Evolutionary conservation across 1,140 invertebrate genomes (phyloP).

Genomic region (Drosophila tsacasi): DNA sequence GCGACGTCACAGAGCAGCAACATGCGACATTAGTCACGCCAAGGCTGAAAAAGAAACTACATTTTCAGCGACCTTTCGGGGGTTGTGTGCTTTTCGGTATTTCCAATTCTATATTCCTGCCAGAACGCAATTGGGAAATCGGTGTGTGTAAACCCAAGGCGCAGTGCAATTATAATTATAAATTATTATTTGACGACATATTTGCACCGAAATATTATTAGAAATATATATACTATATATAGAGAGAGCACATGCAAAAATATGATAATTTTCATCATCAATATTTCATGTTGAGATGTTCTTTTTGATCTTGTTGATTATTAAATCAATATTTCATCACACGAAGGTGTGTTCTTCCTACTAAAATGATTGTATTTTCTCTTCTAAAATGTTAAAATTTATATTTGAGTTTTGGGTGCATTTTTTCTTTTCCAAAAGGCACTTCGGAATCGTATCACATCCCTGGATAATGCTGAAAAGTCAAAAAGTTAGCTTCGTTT

Average conservation of each 20-base stretch:
- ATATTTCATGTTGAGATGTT: conserved; percentile 7
- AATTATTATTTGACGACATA: background rate
- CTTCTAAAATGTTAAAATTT: background rate
- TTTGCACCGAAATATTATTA: conserved; percentile 8
- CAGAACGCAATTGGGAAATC: conserved; percentile 42
- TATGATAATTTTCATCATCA: conserved; percentile 11
- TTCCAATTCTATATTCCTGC: conserved; percentile 4
- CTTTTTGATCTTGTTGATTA: conserved; percentile 4
- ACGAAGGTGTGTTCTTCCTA: too few species aligned
- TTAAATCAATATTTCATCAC: conserved; percentile 3
- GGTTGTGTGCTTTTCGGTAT: background rate
- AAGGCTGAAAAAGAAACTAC: conserved; percentile 24
- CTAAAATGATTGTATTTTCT: background rate
- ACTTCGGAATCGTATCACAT: background rate
- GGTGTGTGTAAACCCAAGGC: conserved; percentile 8
- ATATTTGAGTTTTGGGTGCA: background rate
- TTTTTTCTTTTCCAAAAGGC: background rate
- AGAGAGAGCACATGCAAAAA: too few species aligned
- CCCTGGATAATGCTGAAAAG: background rate
- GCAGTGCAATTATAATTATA: conserved; percentile 18
- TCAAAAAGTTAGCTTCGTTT: background rate
- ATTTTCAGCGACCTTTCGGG: conserved; percentile 10
- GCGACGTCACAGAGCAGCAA: conserved; percentile 32
- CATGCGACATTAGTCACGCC: conserved; percentile 43
- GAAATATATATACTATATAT: background rate